Percentiles rank a stretch among this genome's conserved stretches.
Conservation (phyloP, 2,888 invertebrate genomes). For the Himalopsyche tibetana region DNA sequence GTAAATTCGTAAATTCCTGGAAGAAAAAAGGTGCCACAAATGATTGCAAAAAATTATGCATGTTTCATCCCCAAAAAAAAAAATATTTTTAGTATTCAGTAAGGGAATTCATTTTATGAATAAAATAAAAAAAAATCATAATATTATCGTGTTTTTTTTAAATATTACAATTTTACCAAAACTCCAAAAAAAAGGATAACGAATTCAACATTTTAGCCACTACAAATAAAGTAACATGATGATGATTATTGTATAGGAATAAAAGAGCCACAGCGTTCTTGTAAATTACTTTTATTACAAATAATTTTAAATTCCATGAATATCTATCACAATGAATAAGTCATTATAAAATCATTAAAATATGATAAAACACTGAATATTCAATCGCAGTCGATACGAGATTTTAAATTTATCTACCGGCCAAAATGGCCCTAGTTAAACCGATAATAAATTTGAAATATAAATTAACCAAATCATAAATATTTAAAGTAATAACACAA, state of each 20-base stretch:
- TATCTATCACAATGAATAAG: background rate
- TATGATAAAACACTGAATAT: conserved; percentile 8
- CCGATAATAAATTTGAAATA: conserved; percentile 14
- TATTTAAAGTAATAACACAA: conserved; percentile 22
- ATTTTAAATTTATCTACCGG: background rate
- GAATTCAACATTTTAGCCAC: too few species aligned
- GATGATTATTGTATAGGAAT: background rate
- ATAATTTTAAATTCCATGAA: conserved; percentile 26
- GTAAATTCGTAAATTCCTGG: too few species aligned
- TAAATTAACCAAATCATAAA: conserved; percentile 23
- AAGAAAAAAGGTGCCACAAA: too few species aligned
- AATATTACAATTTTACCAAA: too few species aligned
- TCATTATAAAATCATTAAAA: conserved; percentile 2
- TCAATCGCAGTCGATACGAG: background rate
- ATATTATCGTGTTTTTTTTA: too few species aligned
- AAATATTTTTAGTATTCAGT: too few species aligned
- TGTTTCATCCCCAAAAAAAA: too few species aligned
- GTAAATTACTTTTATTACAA: conserved; percentile 51
- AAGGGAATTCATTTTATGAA: too few species aligned
- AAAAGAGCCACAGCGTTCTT: conserved; percentile 22
- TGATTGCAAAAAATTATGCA: too few species aligned
- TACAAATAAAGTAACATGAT: too few species aligned
- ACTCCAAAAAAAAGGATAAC: too few species aligned
- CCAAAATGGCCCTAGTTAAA: background rate
- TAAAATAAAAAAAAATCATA: too few species aligned